Conservation (phyloP, 2,888 invertebrate genomes). For the Asteroscopus sphinx region DNA sequence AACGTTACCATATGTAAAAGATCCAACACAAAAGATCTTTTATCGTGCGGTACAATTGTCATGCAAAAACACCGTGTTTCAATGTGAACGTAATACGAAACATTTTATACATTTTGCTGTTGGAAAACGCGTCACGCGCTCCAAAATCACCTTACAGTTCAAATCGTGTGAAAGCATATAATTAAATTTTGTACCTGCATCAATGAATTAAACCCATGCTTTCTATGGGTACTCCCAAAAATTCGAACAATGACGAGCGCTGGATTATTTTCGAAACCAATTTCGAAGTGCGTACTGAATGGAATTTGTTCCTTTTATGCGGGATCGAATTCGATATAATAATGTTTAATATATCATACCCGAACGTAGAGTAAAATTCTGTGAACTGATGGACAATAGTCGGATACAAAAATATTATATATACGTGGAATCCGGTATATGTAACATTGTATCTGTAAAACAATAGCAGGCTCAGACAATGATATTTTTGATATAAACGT, state of each 20-base stretch:
- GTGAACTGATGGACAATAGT: conserved; percentile 42
- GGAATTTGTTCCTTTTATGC: conserved; percentile 54
- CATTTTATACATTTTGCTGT: conserved; percentile 34
- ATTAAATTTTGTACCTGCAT: conserved; percentile 51
- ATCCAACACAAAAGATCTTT: conserved; percentile 41
- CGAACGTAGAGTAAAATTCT: conserved; percentile 31
- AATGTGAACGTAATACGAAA: conserved; percentile 38
- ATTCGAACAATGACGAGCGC: conserved; percentile 47
- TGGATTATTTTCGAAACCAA: conserved; percentile 58
- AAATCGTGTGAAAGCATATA: conserved; percentile 44
- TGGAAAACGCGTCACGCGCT: conserved; percentile 39
- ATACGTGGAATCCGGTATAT: conserved; percentile 28
- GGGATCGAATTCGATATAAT: conserved; percentile 45
- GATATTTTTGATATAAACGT: conserved; percentile 35
- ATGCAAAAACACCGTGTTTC: conserved; percentile 40
- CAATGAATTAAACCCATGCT: conserved; percentile 44
- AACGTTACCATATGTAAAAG: conserved; percentile 28
- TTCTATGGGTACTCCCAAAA: conserved; percentile 40
- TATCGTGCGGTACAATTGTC: conserved; percentile 40
- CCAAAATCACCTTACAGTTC: conserved; percentile 50
- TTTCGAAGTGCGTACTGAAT: conserved; percentile 48
- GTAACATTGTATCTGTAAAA: conserved; percentile 43
- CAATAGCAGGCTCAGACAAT: conserved; percentile 34
- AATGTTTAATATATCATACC: conserved; percentile 48
- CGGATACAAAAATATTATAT: conserved; percentile 45